A percentile compares a stretch with the other conserved stretches of the same genome.
These are phyloP conservation scores for Tipula lateralis DNA, from an alignment of 2,888 invertebrate genomes.

Conservation along the genomic window DNA sequence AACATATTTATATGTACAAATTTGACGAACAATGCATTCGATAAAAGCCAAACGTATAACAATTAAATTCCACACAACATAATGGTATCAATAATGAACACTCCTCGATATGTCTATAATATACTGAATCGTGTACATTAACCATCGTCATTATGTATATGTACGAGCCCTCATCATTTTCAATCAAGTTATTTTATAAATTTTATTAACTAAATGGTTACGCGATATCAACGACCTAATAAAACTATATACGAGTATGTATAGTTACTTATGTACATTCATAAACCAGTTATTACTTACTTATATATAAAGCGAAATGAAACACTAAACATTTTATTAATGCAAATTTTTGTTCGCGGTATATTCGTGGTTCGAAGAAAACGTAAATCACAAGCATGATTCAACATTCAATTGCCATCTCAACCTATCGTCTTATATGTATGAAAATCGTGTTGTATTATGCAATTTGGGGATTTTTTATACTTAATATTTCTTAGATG, in stretches of 20 bases:
- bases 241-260: background rate
- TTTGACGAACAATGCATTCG: background rate
- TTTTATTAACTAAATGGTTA: background rate
- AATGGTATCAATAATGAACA: background rate
- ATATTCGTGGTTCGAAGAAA: background rate
- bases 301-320: background rate
- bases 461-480: slow-evolving; percentile 2
- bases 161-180: background rate
- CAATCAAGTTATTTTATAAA: background rate
- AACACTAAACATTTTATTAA: background rate
- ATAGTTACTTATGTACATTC: background rate
- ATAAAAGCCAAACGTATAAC: background rate
- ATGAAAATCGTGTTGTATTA: background rate
- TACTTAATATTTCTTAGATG: background rate
- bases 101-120: background rate
- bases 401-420: background rate
- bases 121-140: background rate
- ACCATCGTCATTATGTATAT: background rate
- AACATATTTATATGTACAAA: background rate
- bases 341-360: slow-evolving; percentile 8
- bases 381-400: background rate
- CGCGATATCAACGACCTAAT: background rate
- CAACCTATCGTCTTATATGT: background rate
- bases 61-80: background rate
- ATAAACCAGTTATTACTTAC: background rate